These are phyloP conservation scores for Drosophila lowei DNA, from an alignment of 1,140 invertebrate genomes.

Conservation along the genomic window DNA sequence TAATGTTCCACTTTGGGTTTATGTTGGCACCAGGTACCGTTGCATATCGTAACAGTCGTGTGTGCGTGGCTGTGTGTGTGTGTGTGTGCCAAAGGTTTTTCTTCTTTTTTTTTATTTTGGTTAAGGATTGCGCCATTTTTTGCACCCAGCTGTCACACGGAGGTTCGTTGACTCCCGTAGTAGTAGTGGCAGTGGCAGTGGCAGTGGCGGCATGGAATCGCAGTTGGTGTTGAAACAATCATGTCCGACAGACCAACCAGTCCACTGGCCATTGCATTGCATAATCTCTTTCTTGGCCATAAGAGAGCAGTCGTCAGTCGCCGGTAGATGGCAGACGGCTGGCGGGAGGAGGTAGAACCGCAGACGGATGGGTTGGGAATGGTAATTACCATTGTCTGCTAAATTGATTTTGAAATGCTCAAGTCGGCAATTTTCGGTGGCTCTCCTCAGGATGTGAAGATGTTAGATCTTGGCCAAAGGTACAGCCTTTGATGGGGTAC, in stretches of 20 bases:
- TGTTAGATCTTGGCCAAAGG: not conserved
- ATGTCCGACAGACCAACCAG: slow-evolving; percentile 38
- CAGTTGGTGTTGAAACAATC: slow-evolving; percentile 72
- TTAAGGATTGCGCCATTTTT: slow-evolving; percentile 53
- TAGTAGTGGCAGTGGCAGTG: not conserved
- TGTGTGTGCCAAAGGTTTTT: slow-evolving; percentile 36
- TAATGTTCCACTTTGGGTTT: slow-evolving; percentile 71
- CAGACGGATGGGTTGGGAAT: slow-evolving; percentile 20
- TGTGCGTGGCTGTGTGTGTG: not conserved
- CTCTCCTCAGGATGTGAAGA: slow-evolving; percentile 47
- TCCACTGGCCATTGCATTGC: slow-evolving; percentile 65
- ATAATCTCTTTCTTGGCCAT: slow-evolving; percentile 53
- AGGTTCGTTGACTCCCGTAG: slow-evolving; percentile 65
- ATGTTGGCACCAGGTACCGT: slow-evolving; percentile 59
- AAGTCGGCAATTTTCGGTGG: slow-evolving; percentile 60
- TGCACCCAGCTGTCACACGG: slow-evolving; percentile 71
- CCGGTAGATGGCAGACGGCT: no score
- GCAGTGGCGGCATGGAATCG: no score
- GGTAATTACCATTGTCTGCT: slow-evolving; percentile 54
- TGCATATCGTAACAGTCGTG: slow-evolving; percentile 30
- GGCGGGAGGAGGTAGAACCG: no score
- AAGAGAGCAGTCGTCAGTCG: slow-evolving; percentile 10
- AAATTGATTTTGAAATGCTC: slow-evolving; percentile 71
- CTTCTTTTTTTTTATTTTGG: slow-evolving; percentile 24
- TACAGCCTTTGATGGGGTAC: slow-evolving; percentile 26